Evolutionary conservation across 2,888 invertebrate genomes (phyloP), one percentile per base, ranked within the genome.

Genomic region (Tachina fera): DNA sequence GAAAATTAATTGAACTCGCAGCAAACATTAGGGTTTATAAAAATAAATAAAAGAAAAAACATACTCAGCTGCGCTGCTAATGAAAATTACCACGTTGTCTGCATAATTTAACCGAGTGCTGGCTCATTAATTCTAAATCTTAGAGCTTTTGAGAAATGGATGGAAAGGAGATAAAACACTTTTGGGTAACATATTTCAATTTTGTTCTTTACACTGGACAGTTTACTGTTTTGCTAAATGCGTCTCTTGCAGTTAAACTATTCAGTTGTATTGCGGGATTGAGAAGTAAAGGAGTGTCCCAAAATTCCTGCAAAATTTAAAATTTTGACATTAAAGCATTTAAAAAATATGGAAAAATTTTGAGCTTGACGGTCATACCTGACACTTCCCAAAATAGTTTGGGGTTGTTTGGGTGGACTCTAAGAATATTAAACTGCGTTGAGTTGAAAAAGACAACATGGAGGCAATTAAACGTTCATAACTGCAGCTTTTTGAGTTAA

Each of bases 21-120:
- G 16, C 53, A 53, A 70, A 74, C 72, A 67, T 80, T 74, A 43
- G 53, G 61, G 61, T 43, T 31, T 58, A 58, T 16, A 45, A n/a
- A 22, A 41, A 31, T n/a, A 31, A 31, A 31, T 31, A 31, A 3
- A 31, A 31, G 4, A 16, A 71, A 58, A 19, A 41, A 22, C 45
- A 65, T 51, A 22, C 60, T 14, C 49, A 51, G 49, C 58, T 77
- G 5, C 6, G n/a, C 63, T 31, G n/a, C 63, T 63, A 63, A 71
- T 67, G 16, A n/a, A 80, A 74, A 58, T 63, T 49, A 39, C 58
- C 9, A 22, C 43, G 67, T 67, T 51, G 11, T 60, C 22, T 58
- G 56, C 49, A 63, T 58, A 61, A 74, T 68, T 60, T 9, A 67
- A 53, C 45, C 16, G 10, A 68, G 53, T 80, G 13, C 13, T 39